These are phyloP conservation scores for Alosa sapidissima DNA, from an alignment of 2,797 vertebrate genomes.

Conservation along the genomic window DNA sequence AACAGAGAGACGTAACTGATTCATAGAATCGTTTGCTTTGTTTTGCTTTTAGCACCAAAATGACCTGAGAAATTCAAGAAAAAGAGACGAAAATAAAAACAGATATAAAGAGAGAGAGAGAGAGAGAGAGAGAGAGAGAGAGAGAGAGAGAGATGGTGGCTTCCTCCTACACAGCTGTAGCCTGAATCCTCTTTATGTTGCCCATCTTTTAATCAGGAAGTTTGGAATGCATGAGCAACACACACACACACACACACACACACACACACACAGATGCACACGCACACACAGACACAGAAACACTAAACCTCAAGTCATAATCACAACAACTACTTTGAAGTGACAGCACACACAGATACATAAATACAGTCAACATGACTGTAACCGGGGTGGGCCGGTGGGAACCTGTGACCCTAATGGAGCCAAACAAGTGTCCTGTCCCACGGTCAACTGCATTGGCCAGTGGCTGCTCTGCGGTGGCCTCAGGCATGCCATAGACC, in stretches of 20 bases:
- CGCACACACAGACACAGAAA: background rate
- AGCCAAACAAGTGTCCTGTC: background rate
- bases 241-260: background rate
- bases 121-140: background rate
- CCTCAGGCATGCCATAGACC: background rate
- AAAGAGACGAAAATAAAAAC: background rate
- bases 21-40: background rate
- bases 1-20: background rate
- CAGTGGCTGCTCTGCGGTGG: background rate
- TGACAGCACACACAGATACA: background rate
- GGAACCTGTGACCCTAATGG: background rate
- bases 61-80: background rate
- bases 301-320: background rate
- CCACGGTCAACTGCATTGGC: background rate
- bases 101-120: background rate
- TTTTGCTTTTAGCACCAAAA: constrained; percentile 7
- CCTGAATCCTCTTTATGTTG: background rate
- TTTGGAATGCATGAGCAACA: background rate
- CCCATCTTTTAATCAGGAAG: background rate
- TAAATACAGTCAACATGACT: background rate
- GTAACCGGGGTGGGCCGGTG: background rate
- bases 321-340: background rate
- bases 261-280: background rate
- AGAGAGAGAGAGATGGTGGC: background rate
- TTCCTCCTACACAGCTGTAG: background rate